Base-by-base conservation (phyloP, 2,113 vertebrate species). In the Vidua chalybeata region DNA sequence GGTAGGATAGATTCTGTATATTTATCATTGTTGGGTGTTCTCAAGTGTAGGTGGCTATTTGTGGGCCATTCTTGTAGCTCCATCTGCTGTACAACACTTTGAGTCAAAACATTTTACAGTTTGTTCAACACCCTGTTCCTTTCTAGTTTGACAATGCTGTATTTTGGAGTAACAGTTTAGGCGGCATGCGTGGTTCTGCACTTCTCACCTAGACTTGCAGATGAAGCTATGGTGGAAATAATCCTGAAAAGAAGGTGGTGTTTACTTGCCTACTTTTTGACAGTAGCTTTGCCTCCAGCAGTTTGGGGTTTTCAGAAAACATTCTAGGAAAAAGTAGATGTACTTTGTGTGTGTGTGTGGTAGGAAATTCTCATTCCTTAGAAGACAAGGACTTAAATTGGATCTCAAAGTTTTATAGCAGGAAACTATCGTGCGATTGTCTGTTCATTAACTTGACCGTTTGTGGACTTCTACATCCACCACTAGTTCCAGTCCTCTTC, bases 91-190 rank as follows among this genome's bases (percentile, higher is more conserved):
- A 84, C 82, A 51, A 45, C 89, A 74, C 89, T 92, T 90, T 13
- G 59, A 94, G 88, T 90, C 92, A 95, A 93, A 96, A 93, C 90
- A 90, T 86, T 93, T 90, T 89, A 39, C 93, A 95, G 89, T 83
- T 92, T 93, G 86, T 71, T 90, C 64, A 83, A 95, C 92, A 67
- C 76, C 64, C 88, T 66, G 49, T 59, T 80, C 37, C 54, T 48
- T 73, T 76, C 84, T 93, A 27, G 12, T 84, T 62, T 83, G 63
- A 69, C 85, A 86, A 24, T 80, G 59, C 26, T 59, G 56, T 83
- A 35, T 72, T 83, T 89, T 80, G 35, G 63, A 85, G 52, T 88
- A 94, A 83, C 95, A 90, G 59, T 77, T 92, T 76, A 31, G 35
- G 48, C 59, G 84, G 66, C 45, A 8, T 59, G 55, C 0, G 0